A percentile compares a stretch with the other conserved stretches of the same genome.
Evolutionary conservation across 2,888 invertebrate species (phyloP).

Genomic region (Patella depressa): DNA sequence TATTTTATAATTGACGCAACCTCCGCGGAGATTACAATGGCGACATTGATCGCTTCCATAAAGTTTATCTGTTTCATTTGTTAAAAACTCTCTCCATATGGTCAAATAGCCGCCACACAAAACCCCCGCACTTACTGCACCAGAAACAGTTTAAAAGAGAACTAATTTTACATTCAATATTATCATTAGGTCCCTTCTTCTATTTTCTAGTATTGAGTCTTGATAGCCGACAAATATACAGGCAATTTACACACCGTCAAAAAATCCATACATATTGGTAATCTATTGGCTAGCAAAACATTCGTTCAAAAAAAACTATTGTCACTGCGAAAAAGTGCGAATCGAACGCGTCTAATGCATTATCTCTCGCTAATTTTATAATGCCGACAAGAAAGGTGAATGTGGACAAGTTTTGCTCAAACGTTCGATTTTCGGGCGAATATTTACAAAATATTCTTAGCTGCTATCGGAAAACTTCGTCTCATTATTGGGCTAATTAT

Average conservation of each 20-base stretch:
- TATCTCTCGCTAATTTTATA: neutral
- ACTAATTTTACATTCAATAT: slow-evolving; percentile 12
- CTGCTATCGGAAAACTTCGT: too few relatives aligned
- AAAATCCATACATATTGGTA: slow-evolving; percentile 3
- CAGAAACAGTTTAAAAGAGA: neutral
- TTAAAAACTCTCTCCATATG: neutral
- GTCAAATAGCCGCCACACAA: neutral
- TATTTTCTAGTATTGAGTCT: neutral
- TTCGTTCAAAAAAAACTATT: neutral
- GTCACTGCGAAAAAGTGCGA: neutral
- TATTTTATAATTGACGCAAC: slow-evolving; percentile 4
- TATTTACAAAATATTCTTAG: too few relatives aligned
- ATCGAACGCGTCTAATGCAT: slow-evolving; percentile 12
- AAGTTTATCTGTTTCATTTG: neutral
- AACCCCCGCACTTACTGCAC: neutral
- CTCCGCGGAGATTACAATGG: neutral
- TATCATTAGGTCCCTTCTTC: slow-evolving; percentile 3
- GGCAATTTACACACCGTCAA: neutral
- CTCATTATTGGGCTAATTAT: slow-evolving; percentile 2
- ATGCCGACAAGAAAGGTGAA: too few relatives aligned
- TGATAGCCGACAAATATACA: slow-evolving; percentile 5
- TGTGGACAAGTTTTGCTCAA: too few relatives aligned
- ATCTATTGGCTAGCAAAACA: slow-evolving; percentile 7
- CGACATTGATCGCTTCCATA: neutral
- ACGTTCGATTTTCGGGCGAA: too few relatives aligned